Evolutionary conservation across 2,797 vertebrate species (phyloP), one percentile per base, ranked within the genome.

Genomic region (Sebastes paucispinis): DNA sequence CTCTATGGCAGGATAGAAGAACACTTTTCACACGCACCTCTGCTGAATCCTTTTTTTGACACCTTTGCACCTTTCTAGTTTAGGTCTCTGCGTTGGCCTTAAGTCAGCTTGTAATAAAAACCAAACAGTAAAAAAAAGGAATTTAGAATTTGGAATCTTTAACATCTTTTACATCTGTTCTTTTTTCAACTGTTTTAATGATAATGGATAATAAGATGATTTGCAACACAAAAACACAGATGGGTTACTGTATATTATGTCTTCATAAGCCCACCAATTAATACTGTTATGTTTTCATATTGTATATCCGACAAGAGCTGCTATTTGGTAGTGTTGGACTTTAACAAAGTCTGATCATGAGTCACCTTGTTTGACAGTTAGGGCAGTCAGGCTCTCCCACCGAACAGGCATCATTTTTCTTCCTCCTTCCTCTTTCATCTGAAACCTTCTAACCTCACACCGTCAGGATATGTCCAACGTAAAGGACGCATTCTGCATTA

Each of bases 151-250:
- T 63, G 11, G 27, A 54, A 50, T 47, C 9, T 34, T 36, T 32
- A 66, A 62, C 39, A 58, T 75, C 59, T 65, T 67, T 64, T 25
- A 65, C 34, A 75, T 64, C n/a, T 65, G 20, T 64, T 77, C 58
- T 75, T 78, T 66, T 79, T 22, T 29, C 1, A 76, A 71, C 64
- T 57, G 16, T 25, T 60, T 81, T 32, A 39, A 85, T 68, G 25
- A 50, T 68, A 67, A 77, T 76, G 34, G 47, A 73, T 66, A 57
- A 74, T 73, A 54, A 71, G 50, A 83, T 87, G 82, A 79, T 63
- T 70, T 77, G 80, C 72, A 88, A 85, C 81, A 87, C 69, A 92
- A 81, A 88, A 72, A 79, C 84, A 87, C 73, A 83, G 32, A 88
- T 70, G 63, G 32, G 31, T 82, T 73, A 74, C 22, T 59, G 22